Evolutionary conservation across 2,113 vertebrate genomes (phyloP), one percentile per base, ranked within the genome.

Genomic region (Leptodactylus fuscus): DNA sequence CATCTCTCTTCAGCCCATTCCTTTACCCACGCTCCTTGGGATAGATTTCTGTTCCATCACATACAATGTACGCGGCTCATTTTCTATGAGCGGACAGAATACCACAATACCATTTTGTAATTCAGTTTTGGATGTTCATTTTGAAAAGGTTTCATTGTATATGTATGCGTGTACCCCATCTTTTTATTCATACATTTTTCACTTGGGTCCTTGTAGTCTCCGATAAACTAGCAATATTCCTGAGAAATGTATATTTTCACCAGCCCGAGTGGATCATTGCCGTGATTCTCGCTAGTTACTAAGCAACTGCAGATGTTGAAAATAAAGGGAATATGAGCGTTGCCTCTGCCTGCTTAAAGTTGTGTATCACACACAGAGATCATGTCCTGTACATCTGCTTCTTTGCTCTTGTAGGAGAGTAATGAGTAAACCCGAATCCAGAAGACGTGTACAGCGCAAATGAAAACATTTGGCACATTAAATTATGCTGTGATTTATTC

Each of bases 401-500:
- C 70, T 32, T 29, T 69, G 29, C 62, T 34, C 62, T 20, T 34
- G 62, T 18, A 67, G 15, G 13, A 7, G 29, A 32, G 12, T 5
- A 18, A 53, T 81, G 41, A 38, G 53, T 71, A 51, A 82, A 69
- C 22, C 15, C 49, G 41, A 49, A 36, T 11, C 38, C 58, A 46
- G 34, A 20, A 81, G 81, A 82, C 71, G 29, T 53, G 18, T 29
- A 46, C 27, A 36, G 46, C 20, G n/a, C 65, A 51, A 82, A 71
- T 70, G 51, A 70, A 82, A 82, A 70, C 46, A 70, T 69, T 70
- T 48, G 81, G 62, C 44, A 82, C 41, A n/a, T 69, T 20, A 34
- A 48, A 70, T 69, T 51, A 70, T 82, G 32, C 29, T 51, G 41
- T 70, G 29, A 82, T 81, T 81, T 46, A 81, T 82, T 70, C 60